A percentile compares a stretch with the other conserved stretches of the same genome.
Conservation (phyloP, 2,888 invertebrate species). For the Fabriciana adippe region DNA sequence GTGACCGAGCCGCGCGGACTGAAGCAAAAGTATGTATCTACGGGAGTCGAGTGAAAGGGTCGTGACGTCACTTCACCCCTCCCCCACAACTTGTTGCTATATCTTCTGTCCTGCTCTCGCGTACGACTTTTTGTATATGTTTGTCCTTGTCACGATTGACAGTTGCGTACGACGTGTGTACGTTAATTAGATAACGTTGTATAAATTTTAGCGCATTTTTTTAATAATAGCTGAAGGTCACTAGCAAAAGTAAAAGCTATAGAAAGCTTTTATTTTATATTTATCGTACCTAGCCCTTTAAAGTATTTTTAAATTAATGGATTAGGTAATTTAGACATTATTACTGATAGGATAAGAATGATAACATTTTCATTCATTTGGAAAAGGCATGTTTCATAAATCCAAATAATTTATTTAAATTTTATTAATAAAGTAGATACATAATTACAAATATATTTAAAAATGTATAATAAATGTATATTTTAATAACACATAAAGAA, state of each 20-base stretch:
- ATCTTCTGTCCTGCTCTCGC: conserved; percentile 56
- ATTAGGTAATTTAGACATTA: too few relatives aligned
- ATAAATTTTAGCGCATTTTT: conserved; percentile 18
- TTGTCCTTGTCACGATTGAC: conserved; percentile 63
- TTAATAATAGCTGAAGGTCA: conserved; percentile 17
- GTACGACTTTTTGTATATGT: conserved; percentile 49
- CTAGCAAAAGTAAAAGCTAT: conserved; percentile 16
- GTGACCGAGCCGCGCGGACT: conserved; percentile 81
- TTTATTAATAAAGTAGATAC: too few relatives aligned
- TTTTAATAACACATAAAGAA: too few relatives aligned
- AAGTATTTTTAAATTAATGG: neutral
- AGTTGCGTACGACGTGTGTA: conserved; percentile 43
- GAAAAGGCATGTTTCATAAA: too few relatives aligned
- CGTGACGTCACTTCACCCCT: conserved; percentile 82
- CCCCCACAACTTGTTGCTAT: conserved; percentile 73
- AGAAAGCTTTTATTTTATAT: neutral
- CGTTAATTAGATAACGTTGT: conserved; percentile 12
- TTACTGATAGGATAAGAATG: too few relatives aligned
- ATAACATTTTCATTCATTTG: too few relatives aligned
- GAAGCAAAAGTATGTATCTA: conserved; percentile 57
- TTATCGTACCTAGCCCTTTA: conserved; percentile 1
- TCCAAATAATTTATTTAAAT: too few relatives aligned
- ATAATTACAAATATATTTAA: too few relatives aligned
- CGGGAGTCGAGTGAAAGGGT: conserved; percentile 73
- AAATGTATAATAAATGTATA: too few relatives aligned